Percentiles rank a stretch among this genome's conserved stretches.
These are phyloP conservation scores for Argyresthia albistria DNA, from an alignment of 2,888 invertebrate species.

Conservation along the genomic window DNA sequence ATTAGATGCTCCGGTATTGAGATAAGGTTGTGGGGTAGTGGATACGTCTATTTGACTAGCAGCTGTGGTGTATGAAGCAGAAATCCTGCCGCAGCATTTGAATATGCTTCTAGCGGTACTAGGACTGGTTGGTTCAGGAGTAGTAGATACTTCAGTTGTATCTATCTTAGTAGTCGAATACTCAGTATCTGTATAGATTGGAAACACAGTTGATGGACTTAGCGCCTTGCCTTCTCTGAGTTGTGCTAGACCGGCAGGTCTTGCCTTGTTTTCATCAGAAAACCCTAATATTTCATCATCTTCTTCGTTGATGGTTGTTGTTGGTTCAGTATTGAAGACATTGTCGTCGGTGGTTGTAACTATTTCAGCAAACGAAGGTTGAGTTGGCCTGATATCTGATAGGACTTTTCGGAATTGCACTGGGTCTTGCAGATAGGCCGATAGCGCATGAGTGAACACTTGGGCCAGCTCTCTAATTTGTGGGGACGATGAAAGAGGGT, in stretches of 20 bases:
- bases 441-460: constrained; percentile 87
- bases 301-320: constrained; percentile 75
- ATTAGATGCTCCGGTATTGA: constrained; percentile 51
- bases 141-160: constrained; percentile 24
- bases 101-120: constrained; percentile 44
- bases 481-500: constrained; percentile 73
- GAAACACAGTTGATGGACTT: constrained; percentile 34
- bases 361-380: constrained; percentile 73
- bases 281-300: constrained; percentile 85
- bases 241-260: constrained; percentile 24
- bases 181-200: constrained; percentile 11
- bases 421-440: constrained; percentile 87
- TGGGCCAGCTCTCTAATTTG: constrained; percentile 85
- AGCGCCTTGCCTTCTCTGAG: constrained; percentile 58
- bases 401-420: constrained; percentile 84
- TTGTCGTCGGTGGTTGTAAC: constrained; percentile 43
- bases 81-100: constrained; percentile 56
- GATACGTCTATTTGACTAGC: constrained; percentile 30
- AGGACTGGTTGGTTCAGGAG: constrained; percentile 19
- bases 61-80: constrained; percentile 56
- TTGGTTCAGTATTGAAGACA: constrained; percentile 65
- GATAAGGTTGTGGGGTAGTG: constrained; percentile 53
- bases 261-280: constrained; percentile 74
- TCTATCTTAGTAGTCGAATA: constrained; percentile 27
- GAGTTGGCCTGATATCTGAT: constrained; percentile 84